A percentile compares a stretch with the other conserved stretches of the same genome.
Evolutionary conservation across 2,888 invertebrate genomes (phyloP).

Genomic region (Bhutanitis thaidina): DNA sequence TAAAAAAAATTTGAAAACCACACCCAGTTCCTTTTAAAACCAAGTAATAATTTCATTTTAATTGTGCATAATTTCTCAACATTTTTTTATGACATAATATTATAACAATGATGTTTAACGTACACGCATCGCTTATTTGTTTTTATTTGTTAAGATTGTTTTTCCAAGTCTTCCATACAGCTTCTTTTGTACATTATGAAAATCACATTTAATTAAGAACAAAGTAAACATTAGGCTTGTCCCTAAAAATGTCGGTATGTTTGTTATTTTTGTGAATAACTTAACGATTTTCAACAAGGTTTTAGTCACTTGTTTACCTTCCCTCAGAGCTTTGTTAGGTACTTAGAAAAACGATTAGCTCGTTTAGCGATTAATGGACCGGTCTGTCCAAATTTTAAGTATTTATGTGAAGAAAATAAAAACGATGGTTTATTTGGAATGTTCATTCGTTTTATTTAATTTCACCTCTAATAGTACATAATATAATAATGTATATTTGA

Average conservation of each 20-base stretch:
- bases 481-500: too few relatives aligned
- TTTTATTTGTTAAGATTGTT: too few relatives aligned
- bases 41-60: too few relatives aligned
- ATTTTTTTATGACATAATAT: too few relatives aligned
- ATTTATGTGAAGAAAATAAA: constrained; percentile 75
- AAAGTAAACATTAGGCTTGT: constrained; percentile 2
- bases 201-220: background rate
- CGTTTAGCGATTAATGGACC: constrained; percentile 47
- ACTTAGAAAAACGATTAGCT: constrained; percentile 55
- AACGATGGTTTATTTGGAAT: constrained; percentile 60
- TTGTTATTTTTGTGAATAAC: constrained; percentile 15
- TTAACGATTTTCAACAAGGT: constrained; percentile 30
- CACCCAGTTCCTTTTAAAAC: too few relatives aligned
- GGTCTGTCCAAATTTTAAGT: constrained; percentile 56
- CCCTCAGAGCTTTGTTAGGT: constrained; percentile 48
- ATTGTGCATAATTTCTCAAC: too few relatives aligned
- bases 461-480: background rate
- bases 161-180: too few relatives aligned
- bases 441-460: constrained; percentile 43
- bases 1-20: too few relatives aligned
- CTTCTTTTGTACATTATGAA: too few relatives aligned
- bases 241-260: constrained; percentile 1
- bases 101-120: too few relatives aligned
- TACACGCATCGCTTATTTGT: too few relatives aligned
- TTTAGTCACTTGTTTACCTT: constrained; percentile 64